These are phyloP conservation scores for Phylloscopus trochilus DNA, from an alignment of 2,113 vertebrate genomes.

Conservation along the genomic window DNA sequence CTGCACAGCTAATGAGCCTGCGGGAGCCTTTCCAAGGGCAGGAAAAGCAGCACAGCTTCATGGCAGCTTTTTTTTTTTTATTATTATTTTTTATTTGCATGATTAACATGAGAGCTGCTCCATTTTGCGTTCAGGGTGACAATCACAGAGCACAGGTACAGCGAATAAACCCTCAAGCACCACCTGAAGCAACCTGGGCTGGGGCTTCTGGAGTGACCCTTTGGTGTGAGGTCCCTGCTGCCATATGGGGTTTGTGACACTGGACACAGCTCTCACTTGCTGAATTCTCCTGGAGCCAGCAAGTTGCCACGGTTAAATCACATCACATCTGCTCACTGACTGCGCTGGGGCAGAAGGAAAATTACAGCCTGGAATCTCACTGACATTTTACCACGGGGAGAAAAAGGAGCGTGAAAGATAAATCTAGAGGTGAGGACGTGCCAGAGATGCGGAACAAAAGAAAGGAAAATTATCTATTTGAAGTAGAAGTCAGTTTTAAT, in stretches of 20 bases:
- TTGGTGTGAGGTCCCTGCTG: fast-evolving
- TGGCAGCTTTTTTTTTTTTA: neutral
- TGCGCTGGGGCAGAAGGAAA: neutral
- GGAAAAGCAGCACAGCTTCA: neutral
- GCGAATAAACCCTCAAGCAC: neutral
- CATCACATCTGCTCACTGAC: neutral
- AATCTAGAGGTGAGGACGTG: neutral
- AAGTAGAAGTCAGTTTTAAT: neutral
- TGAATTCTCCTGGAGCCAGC: neutral
- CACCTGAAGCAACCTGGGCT: neutral
- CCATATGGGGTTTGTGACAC: neutral
- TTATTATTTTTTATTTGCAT: neutral
- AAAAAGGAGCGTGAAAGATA: neutral
- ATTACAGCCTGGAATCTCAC: neutral
- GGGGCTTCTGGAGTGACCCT: neutral
- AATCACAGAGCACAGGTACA: neutral
- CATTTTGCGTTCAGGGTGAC: neutral
- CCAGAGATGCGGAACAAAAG: neutral
- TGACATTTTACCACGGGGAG: neutral
- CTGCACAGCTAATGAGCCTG: slow-evolving; percentile 4
- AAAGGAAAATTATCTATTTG: neutral
- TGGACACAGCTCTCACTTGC: neutral
- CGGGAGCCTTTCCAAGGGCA: slow-evolving; percentile 15
- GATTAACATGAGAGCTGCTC: neutral
- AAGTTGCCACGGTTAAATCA: neutral